Evolutionary conservation across 2,888 invertebrate species (phyloP).

Genomic region (Achlya flavicornis): DNA sequence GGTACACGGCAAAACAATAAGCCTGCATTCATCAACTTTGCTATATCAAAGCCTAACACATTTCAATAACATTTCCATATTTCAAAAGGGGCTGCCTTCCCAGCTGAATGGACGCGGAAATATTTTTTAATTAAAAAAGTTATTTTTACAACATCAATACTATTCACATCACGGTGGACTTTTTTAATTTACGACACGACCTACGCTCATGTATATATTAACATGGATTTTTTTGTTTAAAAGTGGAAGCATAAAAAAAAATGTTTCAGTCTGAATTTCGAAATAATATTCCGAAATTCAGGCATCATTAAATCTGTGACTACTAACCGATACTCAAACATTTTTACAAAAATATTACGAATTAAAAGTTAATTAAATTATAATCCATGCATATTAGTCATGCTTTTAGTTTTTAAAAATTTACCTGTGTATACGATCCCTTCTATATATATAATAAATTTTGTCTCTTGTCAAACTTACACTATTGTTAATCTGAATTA

Average conservation of each 20-base stretch:
- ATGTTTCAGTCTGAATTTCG: too few species aligned
- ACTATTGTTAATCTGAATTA: too few species aligned
- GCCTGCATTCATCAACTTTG: not conserved
- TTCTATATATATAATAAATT: too few species aligned
- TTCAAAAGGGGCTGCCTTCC: constrained; percentile 12
- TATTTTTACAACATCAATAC: constrained; percentile 15
- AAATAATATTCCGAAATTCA: too few species aligned
- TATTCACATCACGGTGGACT: constrained; percentile 10
- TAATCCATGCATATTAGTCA: too few species aligned
- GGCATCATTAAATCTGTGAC: too few species aligned
- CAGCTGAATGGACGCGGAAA: constrained; percentile 13
- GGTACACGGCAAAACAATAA: not conserved
- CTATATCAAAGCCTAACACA: not conserved
- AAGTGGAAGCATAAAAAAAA: not conserved
- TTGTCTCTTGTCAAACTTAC: too few species aligned
- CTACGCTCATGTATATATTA: constrained; percentile 4
- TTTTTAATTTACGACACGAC: constrained; percentile 11
- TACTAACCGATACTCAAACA: too few species aligned
- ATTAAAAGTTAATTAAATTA: too few species aligned
- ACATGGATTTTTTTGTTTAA: not conserved
- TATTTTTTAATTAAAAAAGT: constrained; percentile 28
- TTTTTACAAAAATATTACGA: too few species aligned
- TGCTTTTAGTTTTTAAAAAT: too few species aligned
- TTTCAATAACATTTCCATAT: constrained; percentile 6
- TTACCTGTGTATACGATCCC: too few species aligned